A percentile compares a stretch with the other conserved stretches of the same genome.
These are phyloP conservation scores for Agrypnus murinus DNA, from an alignment of 2,888 invertebrate genomes.

Conservation along the genomic window DNA sequence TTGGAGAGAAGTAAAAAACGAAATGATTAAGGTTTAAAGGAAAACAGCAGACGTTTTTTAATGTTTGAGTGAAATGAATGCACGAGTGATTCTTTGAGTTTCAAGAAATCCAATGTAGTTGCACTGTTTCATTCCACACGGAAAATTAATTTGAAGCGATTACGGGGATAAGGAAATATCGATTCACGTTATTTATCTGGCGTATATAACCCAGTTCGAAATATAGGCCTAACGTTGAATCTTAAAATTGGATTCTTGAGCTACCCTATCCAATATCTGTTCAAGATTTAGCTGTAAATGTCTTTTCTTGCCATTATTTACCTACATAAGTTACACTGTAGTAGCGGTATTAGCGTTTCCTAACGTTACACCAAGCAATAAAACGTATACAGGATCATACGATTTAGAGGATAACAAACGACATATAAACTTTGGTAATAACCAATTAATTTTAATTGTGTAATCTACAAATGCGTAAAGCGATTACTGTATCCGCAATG, in stretches of 20 bases:
- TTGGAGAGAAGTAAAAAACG: too few relatives aligned
- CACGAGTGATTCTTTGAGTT: neutral
- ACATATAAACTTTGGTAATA: constrained; percentile 13
- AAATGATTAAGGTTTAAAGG: too few relatives aligned
- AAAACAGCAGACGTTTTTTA: too few relatives aligned
- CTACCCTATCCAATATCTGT: neutral
- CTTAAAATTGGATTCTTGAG: constrained; percentile 36
- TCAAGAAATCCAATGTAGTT: neutral
- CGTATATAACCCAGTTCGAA: constrained; percentile 19
- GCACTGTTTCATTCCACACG: constrained; percentile 7
- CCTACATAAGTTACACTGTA: neutral
- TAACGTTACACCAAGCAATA: neutral
- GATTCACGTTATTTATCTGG: constrained; percentile 36
- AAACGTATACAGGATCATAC: neutral
- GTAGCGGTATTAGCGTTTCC: neutral
- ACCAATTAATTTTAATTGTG: constrained; percentile 22
- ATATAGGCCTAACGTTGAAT: constrained; percentile 28
- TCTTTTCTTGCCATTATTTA: too few relatives aligned
- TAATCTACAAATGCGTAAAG: constrained; percentile 6
- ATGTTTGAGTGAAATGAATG: too few relatives aligned
- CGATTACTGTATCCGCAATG: constrained; percentile 27
- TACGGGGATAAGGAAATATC: constrained; percentile 29
- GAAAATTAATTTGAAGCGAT: constrained; percentile 28
- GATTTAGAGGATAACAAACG: neutral
- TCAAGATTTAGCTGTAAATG: too few relatives aligned